phyloP scores from a whole-genome alignment of 2,797 vertebrate species.

The Hemitrygon akajei region DNA sequence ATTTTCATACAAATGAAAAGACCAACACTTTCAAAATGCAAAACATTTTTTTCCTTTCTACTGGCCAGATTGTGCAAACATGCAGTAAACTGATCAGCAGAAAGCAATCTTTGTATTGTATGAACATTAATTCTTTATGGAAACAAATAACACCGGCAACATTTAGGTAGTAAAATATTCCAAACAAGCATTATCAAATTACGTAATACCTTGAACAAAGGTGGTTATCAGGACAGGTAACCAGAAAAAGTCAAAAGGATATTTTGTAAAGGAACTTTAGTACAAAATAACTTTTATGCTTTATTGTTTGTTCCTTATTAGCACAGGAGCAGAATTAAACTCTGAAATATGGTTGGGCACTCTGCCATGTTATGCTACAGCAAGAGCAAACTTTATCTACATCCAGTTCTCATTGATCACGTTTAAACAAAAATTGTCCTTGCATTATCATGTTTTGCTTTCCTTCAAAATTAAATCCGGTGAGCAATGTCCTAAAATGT shows the following conservation, averaged over 20 bases:
- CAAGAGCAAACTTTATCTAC: neutral
- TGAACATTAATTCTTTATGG: neutral
- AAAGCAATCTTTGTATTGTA: neutral
- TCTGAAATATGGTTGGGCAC: neutral
- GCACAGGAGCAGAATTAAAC: neutral
- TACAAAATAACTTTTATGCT: neutral
- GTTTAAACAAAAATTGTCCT: neutral
- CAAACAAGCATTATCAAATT: neutral
- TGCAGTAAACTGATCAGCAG: neutral
- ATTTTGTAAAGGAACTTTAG: neutral
- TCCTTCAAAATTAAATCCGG: neutral
- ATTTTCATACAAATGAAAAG: neutral
- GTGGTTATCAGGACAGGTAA: neutral
- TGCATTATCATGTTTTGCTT: neutral
- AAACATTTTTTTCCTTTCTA: neutral
- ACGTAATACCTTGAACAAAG: neutral
- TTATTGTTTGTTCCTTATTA: neutral
- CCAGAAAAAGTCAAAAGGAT: neutral
- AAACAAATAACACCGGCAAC: neutral
- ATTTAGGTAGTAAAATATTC: neutral
- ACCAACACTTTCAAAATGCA: neutral
- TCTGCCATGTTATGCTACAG: neutral
- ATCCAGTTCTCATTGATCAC: too few relatives aligned
- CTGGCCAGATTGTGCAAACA: neutral
- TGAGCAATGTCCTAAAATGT: neutral